A percentile compares a stretch with the other conserved stretches of the same genome.
Evolutionary conservation across 2,113 vertebrate genomes (phyloP).

Genomic region (Nesogale talazaci): DNA sequence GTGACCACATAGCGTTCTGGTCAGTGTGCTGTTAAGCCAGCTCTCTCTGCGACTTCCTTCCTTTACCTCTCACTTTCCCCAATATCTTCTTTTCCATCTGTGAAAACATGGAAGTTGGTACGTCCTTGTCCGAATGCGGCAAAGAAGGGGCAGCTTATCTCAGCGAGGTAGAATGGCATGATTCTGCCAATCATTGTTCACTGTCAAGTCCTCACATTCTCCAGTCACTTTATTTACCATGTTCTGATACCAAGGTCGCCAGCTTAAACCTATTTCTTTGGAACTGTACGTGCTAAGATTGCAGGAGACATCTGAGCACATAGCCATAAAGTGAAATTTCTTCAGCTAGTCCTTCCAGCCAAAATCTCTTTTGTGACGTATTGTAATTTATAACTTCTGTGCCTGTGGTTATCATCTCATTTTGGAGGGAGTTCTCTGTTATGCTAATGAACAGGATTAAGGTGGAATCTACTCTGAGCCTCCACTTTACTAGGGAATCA

Average conservation of each 20-base stretch:
- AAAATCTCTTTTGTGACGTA: no score
- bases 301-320: not conserved
- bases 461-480: no score
- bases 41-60: not conserved
- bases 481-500: no score
- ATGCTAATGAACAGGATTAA: no score
- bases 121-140: not conserved
- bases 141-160: not conserved
- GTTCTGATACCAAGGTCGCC: not conserved
- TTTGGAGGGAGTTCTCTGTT: no score
- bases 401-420: no score
- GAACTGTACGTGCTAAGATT: not conserved
- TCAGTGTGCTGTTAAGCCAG: not conserved
- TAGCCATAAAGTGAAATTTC: no score
- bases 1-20: not conserved
- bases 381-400: no score
- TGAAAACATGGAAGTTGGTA: not conserved
- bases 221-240: not conserved
- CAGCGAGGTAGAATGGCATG: not conserved
- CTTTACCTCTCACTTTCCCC: not conserved
- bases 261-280: not conserved
- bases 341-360: no score
- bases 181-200: not conserved
- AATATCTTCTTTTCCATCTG: not conserved
- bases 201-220: not conserved